Percentiles rank a stretch among this genome's conserved stretches.
Conservation (phyloP, 2,888 invertebrate species). For the Phortica magna region DNA sequence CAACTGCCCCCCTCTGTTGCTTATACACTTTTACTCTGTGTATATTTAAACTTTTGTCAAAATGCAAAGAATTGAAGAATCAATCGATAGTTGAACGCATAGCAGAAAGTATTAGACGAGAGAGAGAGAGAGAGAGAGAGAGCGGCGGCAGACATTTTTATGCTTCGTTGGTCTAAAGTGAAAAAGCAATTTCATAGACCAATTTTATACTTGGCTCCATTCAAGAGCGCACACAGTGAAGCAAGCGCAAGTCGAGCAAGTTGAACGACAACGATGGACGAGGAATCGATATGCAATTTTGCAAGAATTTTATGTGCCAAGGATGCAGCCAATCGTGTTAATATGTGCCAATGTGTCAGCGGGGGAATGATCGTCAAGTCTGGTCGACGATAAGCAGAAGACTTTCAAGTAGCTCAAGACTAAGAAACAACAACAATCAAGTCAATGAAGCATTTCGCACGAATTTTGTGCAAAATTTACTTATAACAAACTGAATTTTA, state of each 20-base stretch:
- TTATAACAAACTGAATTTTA: not conserved
- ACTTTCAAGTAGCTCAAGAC: not conserved
- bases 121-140: no score
- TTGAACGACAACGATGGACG: conserved; percentile 34
- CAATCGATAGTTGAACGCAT: conserved; percentile 58
- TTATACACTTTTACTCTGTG: not conserved
- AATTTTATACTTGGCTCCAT: conserved; percentile 50
- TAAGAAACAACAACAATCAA: not conserved
- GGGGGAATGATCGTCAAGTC: not conserved
- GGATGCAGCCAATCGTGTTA: conserved; percentile 33
- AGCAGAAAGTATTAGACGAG: not conserved
- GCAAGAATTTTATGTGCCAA: conserved; percentile 32
- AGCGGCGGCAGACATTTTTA: conserved; percentile 63
- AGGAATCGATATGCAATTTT: conserved; percentile 60
- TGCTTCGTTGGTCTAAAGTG: conserved; percentile 59
- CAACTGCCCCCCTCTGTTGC: not conserved
- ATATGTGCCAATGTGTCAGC: conserved; percentile 18
- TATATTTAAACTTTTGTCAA: conserved; percentile 30
- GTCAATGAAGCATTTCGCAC: conserved; percentile 16
- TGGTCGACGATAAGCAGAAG: not conserved
- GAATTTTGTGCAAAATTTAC: not conserved
- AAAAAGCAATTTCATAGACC: conserved; percentile 64
- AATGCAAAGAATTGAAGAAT: conserved; percentile 52
- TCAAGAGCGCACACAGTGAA: conserved; percentile 43
- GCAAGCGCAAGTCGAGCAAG: not conserved